A percentile compares a stretch with the other conserved stretches of the same genome.
Evolutionary conservation across 1,140 invertebrate species (phyloP).

Genomic region (Holcopasites calliopsidis): DNA sequence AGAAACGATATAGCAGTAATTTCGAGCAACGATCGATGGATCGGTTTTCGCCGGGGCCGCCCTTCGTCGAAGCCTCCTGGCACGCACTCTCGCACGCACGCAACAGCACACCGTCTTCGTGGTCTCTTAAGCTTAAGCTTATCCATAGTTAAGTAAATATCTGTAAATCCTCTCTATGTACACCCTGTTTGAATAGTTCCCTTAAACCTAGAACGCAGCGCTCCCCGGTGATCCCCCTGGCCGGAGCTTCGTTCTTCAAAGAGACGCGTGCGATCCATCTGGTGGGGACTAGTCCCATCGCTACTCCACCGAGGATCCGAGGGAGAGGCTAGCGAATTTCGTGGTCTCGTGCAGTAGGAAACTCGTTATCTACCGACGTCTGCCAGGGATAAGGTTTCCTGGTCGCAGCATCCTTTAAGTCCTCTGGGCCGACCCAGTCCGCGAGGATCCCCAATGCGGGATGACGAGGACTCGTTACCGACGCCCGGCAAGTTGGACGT

Average conservation of each 20-base stretch:
- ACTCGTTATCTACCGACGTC: neutral
- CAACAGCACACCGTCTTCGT: slow-evolving; percentile 18
- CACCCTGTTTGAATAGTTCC: slow-evolving; percentile 71
- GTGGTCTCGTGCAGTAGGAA: neutral
- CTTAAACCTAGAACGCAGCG: slow-evolving; percentile 44
- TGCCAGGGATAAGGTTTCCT: neutral
- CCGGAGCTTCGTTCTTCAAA: neutral
- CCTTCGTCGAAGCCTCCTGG: slow-evolving; percentile 3
- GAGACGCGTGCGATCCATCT: neutral
- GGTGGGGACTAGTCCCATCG: neutral
- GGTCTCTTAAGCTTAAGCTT: slow-evolving; percentile 52
- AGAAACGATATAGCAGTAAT: slow-evolving; percentile 19
- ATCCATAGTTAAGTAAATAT: slow-evolving; percentile 78
- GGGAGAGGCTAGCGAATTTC: neutral
- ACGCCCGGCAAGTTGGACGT: neutral
- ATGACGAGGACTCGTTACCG: slow-evolving; percentile 24
- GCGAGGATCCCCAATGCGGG: slow-evolving; percentile 1
- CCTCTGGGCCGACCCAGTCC: neutral
- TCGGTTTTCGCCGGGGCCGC: neutral
- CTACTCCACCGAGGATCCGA: neutral
- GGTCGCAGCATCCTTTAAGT: neutral
- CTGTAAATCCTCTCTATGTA: slow-evolving; percentile 75
- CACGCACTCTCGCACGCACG: slow-evolving; percentile 23
- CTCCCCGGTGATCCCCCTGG: neutral
- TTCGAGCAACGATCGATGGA: slow-evolving; percentile 34